phyloP scores from a whole-genome alignment of 2,888 invertebrate genomes.

The Bibio marci region DNA sequence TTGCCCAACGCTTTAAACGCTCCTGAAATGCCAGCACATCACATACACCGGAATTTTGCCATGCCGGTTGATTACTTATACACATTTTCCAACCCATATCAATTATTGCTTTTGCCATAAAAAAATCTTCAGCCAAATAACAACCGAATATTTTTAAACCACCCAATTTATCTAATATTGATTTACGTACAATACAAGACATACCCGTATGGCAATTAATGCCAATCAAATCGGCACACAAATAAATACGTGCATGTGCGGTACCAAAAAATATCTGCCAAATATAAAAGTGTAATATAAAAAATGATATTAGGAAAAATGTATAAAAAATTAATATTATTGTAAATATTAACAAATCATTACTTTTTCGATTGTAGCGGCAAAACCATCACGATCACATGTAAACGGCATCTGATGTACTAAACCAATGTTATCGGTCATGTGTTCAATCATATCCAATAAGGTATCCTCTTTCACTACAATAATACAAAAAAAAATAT shows the following conservation, averaged over 20 bases:
- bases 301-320: no score
- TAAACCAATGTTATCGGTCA: constrained; percentile 79
- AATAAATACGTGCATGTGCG: constrained; percentile 86
- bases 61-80: constrained; percentile 83
- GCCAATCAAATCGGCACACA: constrained; percentile 77
- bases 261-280: constrained; percentile 97
- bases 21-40: constrained; percentile 75
- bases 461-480: constrained; percentile 93
- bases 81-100: constrained; percentile 81
- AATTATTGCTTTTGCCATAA: constrained; percentile 79
- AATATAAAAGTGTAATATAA: no score
- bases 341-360: no score
- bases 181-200: constrained; percentile 86
- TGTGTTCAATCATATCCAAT: constrained; percentile 83
- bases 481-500: no score
- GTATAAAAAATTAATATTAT: no score
- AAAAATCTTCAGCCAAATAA: constrained; percentile 96
- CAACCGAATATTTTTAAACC: constrained; percentile 82
- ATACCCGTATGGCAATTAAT: constrained; percentile 98
- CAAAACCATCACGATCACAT: constrained; percentile 86
- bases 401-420: constrained; percentile 98
- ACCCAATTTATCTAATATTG: constrained; percentile 78
- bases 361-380: constrained; percentile 90
- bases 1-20: constrained; percentile 80
- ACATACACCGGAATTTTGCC: constrained; percentile 86